Evolutionary conservation across 2,888 invertebrate genomes (phyloP).

Genomic region (Ophraella communa): DNA sequence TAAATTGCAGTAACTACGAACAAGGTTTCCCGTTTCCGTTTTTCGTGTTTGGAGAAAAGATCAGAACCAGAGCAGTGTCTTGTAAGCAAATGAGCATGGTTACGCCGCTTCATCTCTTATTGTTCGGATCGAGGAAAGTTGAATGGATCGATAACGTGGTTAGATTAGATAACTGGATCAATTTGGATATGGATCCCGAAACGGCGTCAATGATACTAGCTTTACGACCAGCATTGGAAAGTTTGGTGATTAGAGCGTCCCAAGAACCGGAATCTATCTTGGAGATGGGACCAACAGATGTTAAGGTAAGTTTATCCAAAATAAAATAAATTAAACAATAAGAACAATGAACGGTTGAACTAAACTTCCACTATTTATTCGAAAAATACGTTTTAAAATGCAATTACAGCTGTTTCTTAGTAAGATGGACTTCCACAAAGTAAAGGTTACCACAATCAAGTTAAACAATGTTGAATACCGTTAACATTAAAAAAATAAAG

Average conservation of each 20-base stretch:
- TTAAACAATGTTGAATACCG: too few relatives aligned
- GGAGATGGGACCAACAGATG: constrained; percentile 68
- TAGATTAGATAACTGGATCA: constrained; percentile 92
- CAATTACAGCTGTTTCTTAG: too few relatives aligned
- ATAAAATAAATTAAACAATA: too few relatives aligned
- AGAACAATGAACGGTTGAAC: too few relatives aligned
- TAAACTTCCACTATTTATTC: too few relatives aligned
- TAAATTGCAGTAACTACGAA: constrained; percentile 87
- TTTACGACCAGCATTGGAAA: constrained; percentile 87
- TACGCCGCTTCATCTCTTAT: constrained; percentile 87
- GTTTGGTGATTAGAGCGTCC: constrained; percentile 80
- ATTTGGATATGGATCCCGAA: constrained; percentile 81
- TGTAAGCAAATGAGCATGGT: constrained; percentile 97
- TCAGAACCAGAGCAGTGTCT: constrained; percentile 91
- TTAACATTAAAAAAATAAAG: too few relatives aligned
- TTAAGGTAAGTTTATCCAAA: constrained; percentile 71
- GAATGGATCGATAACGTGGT: constrained; percentile 80
- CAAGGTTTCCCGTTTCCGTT: constrained; percentile 90
- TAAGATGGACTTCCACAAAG: too few relatives aligned
- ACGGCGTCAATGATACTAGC: constrained; percentile 84
- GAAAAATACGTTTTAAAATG: too few relatives aligned
- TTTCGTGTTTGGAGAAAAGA: constrained; percentile 98
- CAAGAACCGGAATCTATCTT: constrained; percentile 79
- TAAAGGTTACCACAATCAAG: too few relatives aligned
- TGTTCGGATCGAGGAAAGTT: constrained; percentile 91